Percentiles rank a stretch among this genome's conserved stretches.
These are phyloP conservation scores for Corythaixoides concolor DNA, from an alignment of 2,113 vertebrate species.

Conservation along the genomic window DNA sequence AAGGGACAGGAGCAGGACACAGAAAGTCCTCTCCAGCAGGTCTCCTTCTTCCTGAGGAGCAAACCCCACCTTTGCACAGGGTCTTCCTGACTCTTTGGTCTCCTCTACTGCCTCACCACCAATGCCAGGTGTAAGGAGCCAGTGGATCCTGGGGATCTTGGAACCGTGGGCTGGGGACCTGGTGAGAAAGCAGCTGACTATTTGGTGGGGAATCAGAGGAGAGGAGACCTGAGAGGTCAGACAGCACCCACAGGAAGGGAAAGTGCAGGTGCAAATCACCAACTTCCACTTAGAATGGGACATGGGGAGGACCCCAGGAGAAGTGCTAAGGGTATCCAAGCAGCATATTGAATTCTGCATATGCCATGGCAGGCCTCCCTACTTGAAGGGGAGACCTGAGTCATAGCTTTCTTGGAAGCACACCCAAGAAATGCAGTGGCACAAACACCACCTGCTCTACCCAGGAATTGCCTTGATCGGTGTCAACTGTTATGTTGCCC, in stretches of 20 bases:
- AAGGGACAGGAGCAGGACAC: neutral
- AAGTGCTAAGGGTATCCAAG: neutral
- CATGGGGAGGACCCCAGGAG: neutral
- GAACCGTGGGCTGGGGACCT: rapidly evolving
- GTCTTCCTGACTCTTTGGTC: neutral
- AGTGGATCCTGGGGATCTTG: neutral
- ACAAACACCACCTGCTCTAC: neutral
- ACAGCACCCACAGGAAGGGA: neutral
- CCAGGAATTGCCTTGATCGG: rapidly evolving
- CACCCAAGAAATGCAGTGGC: neutral
- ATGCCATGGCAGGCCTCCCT: neutral
- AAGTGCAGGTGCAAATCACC: neutral
- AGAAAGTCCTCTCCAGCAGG: neutral
- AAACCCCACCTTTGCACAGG: neutral
- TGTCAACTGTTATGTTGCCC: neutral
- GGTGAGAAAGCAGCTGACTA: neutral
- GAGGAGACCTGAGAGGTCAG: neutral
- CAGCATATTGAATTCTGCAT: neutral
- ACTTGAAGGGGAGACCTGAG: neutral
- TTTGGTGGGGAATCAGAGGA: neutral
- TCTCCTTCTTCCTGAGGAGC: neutral
- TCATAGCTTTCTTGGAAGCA: neutral
- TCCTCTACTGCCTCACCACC: rapidly evolving
- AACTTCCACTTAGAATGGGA: neutral
- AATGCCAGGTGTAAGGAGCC: neutral